Base-by-base conservation (phyloP, 2,797 vertebrate species). In the Schizopygopsis malacanthus region DNA sequence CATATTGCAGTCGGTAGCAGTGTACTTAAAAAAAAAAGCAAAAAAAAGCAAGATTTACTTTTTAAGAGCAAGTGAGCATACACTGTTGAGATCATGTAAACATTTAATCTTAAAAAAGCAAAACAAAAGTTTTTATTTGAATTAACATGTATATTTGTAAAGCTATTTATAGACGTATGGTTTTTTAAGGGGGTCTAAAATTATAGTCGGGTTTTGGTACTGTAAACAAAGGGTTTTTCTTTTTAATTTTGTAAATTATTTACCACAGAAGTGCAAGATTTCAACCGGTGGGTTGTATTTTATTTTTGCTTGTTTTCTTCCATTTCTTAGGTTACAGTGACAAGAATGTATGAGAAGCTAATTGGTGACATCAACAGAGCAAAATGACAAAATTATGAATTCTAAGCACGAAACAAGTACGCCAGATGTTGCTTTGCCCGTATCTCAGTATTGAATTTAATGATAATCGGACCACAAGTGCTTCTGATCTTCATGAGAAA, bases 61-160 rank as follows among this genome's bases (percentile, higher is more conserved):
- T 94, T 92, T 93, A 93, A 83, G 91, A 88, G 91, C 94, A 95
- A 93, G 95, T 93, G 95, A 95, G 95, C 95, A 95, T 95, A 96
- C 96, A 96, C 95, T 97, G 96, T 96, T 95, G 91, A 88, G 92
- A 91, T 93, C 84, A 80, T 95, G 92, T 93, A 93, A 94, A 94
- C 94, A 93, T 96, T 94, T 94, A 95, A 95, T 95, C 93, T 91
- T 92, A 96, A 95, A 73, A 95, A 95, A 94, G 94, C 95, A 95
- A 94, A 94, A 86, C 78, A 95, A 96, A 97, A 94, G 92, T 91
- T 97, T 97, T 96, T 97, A 96, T 95, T 95, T 96, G 94, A 95
- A 89, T 96, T 97, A 97, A 96, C 94, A 56, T 98, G 97, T 98
- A 97, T 97, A 97, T 98, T 97, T 98, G 97, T 99, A 97, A 98